phyloP scores from a whole-genome alignment of 2,888 invertebrate genomes.

The Cyaniris semiargus region DNA sequence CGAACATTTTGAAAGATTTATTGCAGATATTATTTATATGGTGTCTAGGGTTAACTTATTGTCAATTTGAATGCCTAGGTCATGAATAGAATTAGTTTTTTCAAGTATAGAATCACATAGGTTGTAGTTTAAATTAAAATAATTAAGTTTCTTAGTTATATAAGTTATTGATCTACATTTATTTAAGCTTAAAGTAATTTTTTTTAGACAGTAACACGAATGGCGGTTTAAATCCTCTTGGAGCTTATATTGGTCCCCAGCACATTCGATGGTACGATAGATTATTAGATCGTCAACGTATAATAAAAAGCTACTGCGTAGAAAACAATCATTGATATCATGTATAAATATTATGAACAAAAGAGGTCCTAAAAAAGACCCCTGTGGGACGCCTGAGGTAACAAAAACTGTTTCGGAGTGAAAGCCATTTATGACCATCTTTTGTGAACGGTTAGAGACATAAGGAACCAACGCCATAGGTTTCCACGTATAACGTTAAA shows the following conservation, averaged over 20 bases:
- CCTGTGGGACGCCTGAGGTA: not conserved
- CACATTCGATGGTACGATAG: not conserved
- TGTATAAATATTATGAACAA: not conserved
- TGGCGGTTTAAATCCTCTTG: not conserved
- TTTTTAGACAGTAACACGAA: no score
- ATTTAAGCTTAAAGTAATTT: no score
- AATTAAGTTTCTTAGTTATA: no score
- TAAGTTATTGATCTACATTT: no score
- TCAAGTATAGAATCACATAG: no score
- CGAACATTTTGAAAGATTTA: no score
- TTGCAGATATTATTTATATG: no score
- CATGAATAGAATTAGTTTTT: no score
- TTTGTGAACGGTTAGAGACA: conserved; percentile 33
- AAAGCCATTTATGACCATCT: conserved; percentile 31
- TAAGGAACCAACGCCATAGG: conserved; percentile 32
- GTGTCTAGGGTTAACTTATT: no score
- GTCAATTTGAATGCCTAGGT: no score
- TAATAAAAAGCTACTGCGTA: not conserved
- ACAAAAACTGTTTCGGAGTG: conserved; percentile 2
- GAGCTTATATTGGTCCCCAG: not conserved
- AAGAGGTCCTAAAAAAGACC: not conserved
- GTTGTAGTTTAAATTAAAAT: no score
- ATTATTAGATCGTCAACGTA: not conserved
- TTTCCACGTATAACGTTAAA: conserved; percentile 33
- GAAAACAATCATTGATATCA: not conserved